These are phyloP conservation scores for Tipula lateralis DNA, from an alignment of 2,888 invertebrate species.

Conservation along the genomic window DNA sequence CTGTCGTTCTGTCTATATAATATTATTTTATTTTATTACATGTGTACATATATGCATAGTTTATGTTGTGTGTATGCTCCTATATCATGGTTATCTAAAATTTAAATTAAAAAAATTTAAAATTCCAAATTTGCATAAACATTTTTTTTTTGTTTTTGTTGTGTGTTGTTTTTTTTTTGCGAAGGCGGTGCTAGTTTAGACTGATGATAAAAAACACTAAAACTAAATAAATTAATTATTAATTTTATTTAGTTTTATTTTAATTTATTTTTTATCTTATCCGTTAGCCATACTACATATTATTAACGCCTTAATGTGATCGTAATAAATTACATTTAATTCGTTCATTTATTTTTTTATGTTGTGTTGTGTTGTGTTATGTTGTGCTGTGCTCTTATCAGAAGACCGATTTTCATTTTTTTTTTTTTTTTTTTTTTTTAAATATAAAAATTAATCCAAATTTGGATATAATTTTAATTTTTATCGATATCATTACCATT, in stretches of 20 bases:
- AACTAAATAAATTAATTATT: constrained; percentile 24
- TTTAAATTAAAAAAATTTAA: background rate
- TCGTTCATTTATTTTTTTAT: background rate
- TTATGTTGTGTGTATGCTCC: background rate
- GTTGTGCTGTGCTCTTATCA: background rate
- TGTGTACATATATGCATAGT: background rate
- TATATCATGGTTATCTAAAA: constrained; percentile 9
- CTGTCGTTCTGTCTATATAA: constrained; percentile 11
- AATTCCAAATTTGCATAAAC: background rate
- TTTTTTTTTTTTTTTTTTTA: background rate
- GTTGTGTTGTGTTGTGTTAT: background rate
- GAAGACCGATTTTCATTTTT: background rate
- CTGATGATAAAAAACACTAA: constrained; percentile 13
- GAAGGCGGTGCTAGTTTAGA: constrained; percentile 9
- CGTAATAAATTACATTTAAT: constrained; percentile 2
- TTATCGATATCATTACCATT: constrained; percentile 24
- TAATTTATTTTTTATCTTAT: background rate
- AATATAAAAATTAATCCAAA: background rate
- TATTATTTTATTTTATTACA: too few relatives aligned
- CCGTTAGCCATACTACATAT: background rate
- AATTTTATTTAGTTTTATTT: background rate
- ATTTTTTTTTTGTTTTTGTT: background rate
- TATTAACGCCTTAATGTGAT: background rate
- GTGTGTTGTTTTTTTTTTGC: background rate
- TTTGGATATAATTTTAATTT: constrained; percentile 19